Conservation (phyloP, 2,888 invertebrate species). For the Drosophila lutescens region DNA sequence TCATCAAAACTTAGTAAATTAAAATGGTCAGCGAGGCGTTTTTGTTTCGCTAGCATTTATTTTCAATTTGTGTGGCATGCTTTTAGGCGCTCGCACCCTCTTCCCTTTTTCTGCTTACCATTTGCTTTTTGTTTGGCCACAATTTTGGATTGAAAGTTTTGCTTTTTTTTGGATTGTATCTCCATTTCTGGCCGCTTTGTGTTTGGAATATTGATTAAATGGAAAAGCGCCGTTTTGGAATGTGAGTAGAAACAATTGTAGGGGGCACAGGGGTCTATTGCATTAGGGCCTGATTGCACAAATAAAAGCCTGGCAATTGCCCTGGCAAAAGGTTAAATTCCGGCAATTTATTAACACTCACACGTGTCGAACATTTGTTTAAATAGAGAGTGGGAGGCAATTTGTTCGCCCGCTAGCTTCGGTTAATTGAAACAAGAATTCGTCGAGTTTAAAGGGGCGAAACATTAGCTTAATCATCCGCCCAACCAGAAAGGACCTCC, state of each 20-base stretch:
- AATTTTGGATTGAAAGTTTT: constrained; percentile 48
- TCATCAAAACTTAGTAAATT: constrained; percentile 74
- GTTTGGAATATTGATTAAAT: constrained; percentile 75
- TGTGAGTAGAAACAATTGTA: constrained; percentile 48
- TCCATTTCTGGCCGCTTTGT: constrained; percentile 50
- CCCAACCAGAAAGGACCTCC: constrained; percentile 19
- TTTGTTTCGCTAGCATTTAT: constrained; percentile 62
- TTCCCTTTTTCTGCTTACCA: constrained; percentile 33
- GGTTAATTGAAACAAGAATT: constrained; percentile 64
- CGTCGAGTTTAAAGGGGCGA: constrained; percentile 55
- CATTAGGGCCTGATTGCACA: constrained; percentile 68
- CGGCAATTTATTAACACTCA: constrained; percentile 53
- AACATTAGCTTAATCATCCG: constrained; percentile 72
- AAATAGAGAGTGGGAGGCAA: constrained; percentile 6
- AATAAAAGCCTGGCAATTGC: constrained; percentile 60
- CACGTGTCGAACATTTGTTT: constrained; percentile 63
- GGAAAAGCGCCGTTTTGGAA: constrained; percentile 33
- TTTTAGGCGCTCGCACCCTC: constrained; percentile 53
- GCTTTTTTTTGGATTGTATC: constrained; percentile 1
- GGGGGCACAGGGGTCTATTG: constrained; percentile 55
- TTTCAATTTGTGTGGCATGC: constrained; percentile 70
- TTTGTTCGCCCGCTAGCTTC: constrained; percentile 34
- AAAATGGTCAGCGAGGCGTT: constrained; percentile 71
- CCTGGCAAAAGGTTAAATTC: constrained; percentile 29
- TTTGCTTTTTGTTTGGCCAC: constrained; percentile 75